Evolutionary conservation across 2,797 vertebrate species (phyloP).

Genomic region (Leptoclinus maculatus): DNA sequence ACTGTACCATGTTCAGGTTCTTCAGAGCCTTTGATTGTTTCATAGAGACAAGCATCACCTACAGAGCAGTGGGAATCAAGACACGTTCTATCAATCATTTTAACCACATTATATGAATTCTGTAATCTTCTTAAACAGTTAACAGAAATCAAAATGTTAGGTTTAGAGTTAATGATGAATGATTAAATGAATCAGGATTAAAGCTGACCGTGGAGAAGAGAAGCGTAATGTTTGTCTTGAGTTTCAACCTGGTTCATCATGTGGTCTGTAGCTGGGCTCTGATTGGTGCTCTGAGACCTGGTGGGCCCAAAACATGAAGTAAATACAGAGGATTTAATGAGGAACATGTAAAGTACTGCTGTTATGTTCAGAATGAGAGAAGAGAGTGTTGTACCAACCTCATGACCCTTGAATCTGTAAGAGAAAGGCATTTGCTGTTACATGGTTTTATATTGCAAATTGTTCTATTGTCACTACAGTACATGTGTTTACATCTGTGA

Average conservation of each 20-base stretch:
- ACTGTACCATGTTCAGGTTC: neutral
- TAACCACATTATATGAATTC: neutral
- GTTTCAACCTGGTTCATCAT: neutral
- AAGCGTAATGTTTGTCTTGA: neutral
- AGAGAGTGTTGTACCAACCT: slow-evolving; percentile 17
- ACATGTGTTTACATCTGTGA: neutral
- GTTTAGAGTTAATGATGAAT: neutral
- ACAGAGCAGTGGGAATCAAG: neutral
- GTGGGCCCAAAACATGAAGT: neutral
- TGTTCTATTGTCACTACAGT: neutral
- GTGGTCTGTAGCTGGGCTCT: neutral
- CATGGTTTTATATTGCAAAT: neutral
- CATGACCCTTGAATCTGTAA: slow-evolving; percentile 1
- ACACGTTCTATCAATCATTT: neutral
- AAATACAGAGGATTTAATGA: neutral
- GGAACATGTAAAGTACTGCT: neutral
- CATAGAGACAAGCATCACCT: slow-evolving; percentile 14
- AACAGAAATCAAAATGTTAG: neutral
- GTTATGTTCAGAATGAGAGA: neutral
- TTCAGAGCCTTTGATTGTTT: neutral
- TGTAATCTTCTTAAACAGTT: neutral
- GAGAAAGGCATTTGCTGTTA: neutral
- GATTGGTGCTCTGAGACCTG: slow-evolving; percentile 13
- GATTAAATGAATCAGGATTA: neutral
- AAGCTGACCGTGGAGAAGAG: slow-evolving; percentile 12